Base-by-base conservation (phyloP, 2,797 vertebrate genomes). In the Centropyge bicolor region DNA sequence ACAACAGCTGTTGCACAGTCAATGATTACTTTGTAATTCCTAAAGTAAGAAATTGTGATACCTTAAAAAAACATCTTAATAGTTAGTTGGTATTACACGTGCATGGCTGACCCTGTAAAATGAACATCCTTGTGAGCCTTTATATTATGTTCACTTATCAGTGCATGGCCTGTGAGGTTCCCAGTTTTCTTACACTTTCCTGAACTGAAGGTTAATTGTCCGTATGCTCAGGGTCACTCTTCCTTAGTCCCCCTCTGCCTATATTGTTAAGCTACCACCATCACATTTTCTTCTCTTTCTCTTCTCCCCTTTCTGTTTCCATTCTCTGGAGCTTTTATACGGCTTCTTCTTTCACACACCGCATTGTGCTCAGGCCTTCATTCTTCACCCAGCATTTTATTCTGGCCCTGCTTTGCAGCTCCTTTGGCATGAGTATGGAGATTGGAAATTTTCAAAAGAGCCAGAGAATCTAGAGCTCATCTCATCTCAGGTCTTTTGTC, bases 131-230 rank as follows among this genome's bases (percentile, higher is more conserved):
- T 20, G 16, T 19, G 31, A 62, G 41, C 38, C 22, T 65, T 71
- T 35, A 36, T 45, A 24, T 13, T 20, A 19, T 52, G 57, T 57
- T 74, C 66, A 63, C 59, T 43, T 49, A 68, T 81, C 64, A 59
- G 61, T 12, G 43, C 11, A 9, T 8, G 38, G 73, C 38, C 49
- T 38, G 72, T 60, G 61, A 81, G 20, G 35, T n/a, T 63, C 80
- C 57, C 16, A 20, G 68, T 63, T 56, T 36, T 69, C 38, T 55
- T 63, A 41, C 55, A 74, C 48, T 78, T 24, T 51, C 45, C 71
- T 76, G 70, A 75, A 61, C 59, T 83, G 70, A 76, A 81, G 83
- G 83, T 89, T 89, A 84, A 86, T 82, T 75, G 67, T 76, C 45
- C 31, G 14, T 74, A 75, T 71, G 69, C 73, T 82, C 72, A 82